Conservation (phyloP, 2,888 invertebrate genomes). For the Mythimna lalbum region DNA sequence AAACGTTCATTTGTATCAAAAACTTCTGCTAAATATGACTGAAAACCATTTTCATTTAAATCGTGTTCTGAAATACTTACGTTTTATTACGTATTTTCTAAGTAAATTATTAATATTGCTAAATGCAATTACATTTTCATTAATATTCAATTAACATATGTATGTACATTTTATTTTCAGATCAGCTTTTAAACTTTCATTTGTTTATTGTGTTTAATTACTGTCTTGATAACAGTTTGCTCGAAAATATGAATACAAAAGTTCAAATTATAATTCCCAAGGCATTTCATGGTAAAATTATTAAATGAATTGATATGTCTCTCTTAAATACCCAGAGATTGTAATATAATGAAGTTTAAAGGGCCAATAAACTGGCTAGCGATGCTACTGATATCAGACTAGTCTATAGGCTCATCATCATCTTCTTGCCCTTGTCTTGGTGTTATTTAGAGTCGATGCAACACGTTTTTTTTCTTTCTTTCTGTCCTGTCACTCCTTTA, state of each 20-base stretch:
- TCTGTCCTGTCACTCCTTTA: too few relatives aligned
- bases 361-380: slow-evolving; percentile 15
- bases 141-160: neutral
- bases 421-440: too few relatives aligned
- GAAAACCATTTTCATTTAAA: neutral
- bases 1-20: slow-evolving; percentile 2
- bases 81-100: neutral
- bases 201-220: neutral
- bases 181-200: neutral
- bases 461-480: too few relatives aligned
- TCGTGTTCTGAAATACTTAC: neutral
- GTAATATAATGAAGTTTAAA: slow-evolving; percentile 23
- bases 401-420: neutral
- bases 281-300: neutral
- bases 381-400: slow-evolving; percentile 5
- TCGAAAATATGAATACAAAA: neutral
- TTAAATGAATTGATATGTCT: slow-evolving; percentile 11
- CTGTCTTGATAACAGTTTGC: neutral
- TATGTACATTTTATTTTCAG: neutral
- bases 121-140: neutral
- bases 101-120: neutral
- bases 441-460: too few relatives aligned
- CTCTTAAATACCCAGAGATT: slow-evolving; percentile 3
- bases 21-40: neutral
- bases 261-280: slow-evolving; percentile 3